Percentiles rank a stretch among this genome's conserved stretches.
phyloP scores from a whole-genome alignment of 1,140 invertebrate genomes.

The Papilio aristodemus region DNA sequence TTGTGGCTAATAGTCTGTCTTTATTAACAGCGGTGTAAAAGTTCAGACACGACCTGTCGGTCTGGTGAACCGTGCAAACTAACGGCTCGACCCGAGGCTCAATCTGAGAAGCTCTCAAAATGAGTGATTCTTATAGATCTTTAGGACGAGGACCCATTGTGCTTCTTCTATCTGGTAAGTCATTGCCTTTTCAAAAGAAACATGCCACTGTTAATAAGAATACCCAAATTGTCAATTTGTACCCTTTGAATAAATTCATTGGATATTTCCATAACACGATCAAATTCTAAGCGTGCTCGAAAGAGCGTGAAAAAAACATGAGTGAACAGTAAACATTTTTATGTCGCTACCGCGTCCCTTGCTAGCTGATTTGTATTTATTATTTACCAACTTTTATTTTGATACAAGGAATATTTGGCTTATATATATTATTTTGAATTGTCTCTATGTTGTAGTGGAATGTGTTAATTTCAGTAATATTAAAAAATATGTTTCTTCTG shows the following conservation, averaged over 20 bases:
- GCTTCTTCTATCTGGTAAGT: background rate
- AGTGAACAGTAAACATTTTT: conserved; percentile 21
- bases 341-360: background rate
- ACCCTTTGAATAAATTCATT: background rate
- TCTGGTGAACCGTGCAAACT: conserved; percentile 16
- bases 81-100: background rate
- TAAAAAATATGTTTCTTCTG: no score
- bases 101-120: conserved; percentile 1
- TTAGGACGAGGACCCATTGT: background rate
- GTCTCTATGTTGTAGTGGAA: no score
- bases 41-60: background rate
- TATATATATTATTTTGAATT: background rate
- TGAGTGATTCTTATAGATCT: conserved; percentile 5
- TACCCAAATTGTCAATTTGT: background rate
- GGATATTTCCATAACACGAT: conserved; percentile 16
- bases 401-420: background rate
- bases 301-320: conserved; percentile 17
- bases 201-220: background rate
- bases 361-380: background rate
- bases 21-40: background rate
- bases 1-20: background rate
- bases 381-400: conserved; percentile 13
- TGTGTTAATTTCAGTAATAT: no score
- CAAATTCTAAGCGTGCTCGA: conserved; percentile 1
- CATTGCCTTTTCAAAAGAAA: background rate